Base-by-base conservation (phyloP, 1,140 invertebrate genomes). In the Marisa cornuarietis region DNA sequence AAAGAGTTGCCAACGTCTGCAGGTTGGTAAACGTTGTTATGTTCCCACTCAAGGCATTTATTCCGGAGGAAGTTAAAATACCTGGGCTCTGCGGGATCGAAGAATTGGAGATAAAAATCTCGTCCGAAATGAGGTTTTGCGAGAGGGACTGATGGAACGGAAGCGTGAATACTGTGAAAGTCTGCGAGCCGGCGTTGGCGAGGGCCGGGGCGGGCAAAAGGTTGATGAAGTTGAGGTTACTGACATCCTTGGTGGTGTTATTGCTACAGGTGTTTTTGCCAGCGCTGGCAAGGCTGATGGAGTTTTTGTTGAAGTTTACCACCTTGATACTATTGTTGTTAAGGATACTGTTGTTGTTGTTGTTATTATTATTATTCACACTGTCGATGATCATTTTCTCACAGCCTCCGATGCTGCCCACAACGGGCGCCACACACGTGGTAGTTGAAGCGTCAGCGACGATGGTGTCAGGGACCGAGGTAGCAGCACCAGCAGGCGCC, bases 321-420 rank as follows among this genome's bases (percentile, higher is more conserved):
- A 68, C 52, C 13, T 76, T 75, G 79, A 51, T 76, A 49, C 62
- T 74, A 22, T 74, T 79, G 78, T 66, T 79, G 71, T 68, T 80
- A n/a, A n/a, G n/a, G 71, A 75, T 74, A 42, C 61, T 80, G 52
- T 31, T 75, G 66, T 54, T 80, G 79, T 71, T 74, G 49, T n/a
- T 54, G 24, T 51, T 71, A 51, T 63, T 80, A 26, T 66, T 68
- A 42, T 52, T 77, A 61, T 24, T 24, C 49, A 26, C 52, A 51
- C 42, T 73, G 54, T 54, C 31, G 14, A 51, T 76, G 4, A 20
- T 75, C 42, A 77, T 51, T 63, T 22, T 42, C 14, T 54, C 54
- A 18, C 54, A 58, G 11, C 54, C 54, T 11, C 54, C 54, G 11
- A 14, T 31, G 26, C 49, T 16, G 42, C n/a, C 4, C 61, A n/a